Evolutionary conservation across 2,113 vertebrate species (phyloP).

Genomic region (Mobula hypostoma): DNA sequence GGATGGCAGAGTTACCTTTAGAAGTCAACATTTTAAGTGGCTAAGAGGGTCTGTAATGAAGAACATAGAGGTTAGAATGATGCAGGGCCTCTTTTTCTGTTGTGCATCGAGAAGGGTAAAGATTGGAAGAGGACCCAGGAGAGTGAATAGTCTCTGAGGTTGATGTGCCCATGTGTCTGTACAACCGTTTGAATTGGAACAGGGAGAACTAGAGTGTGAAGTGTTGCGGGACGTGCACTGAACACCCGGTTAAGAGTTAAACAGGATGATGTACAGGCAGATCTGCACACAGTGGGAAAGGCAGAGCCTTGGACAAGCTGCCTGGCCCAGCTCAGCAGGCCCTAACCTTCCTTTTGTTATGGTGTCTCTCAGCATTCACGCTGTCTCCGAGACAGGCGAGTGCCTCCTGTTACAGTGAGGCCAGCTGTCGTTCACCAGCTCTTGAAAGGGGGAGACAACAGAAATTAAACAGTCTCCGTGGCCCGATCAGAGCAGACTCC

Average conservation of each 20-base stretch:
- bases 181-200: background rate
- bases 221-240: background rate
- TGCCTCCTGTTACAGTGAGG: background rate
- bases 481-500: background rate
- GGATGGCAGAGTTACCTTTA: background rate
- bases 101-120: background rate
- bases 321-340: conserved; percentile 1
- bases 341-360: conserved; percentile 5
- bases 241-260: background rate
- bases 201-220: background rate
- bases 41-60: background rate
- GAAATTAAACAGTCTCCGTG: background rate
- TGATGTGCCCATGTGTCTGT: background rate
- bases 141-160: no score
- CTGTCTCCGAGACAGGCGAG: background rate
- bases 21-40: background rate
- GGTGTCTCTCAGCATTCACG: background rate
- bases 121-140: no score
- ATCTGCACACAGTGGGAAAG: background rate
- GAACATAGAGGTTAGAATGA: background rate
- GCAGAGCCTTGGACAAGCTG: background rate
- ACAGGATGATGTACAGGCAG: background rate
- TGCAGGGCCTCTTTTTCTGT: background rate
- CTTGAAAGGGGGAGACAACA: background rate
- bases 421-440: background rate